Conservation (phyloP, 2,888 invertebrate species). For the Leptarthrus brevirostris region DNA sequence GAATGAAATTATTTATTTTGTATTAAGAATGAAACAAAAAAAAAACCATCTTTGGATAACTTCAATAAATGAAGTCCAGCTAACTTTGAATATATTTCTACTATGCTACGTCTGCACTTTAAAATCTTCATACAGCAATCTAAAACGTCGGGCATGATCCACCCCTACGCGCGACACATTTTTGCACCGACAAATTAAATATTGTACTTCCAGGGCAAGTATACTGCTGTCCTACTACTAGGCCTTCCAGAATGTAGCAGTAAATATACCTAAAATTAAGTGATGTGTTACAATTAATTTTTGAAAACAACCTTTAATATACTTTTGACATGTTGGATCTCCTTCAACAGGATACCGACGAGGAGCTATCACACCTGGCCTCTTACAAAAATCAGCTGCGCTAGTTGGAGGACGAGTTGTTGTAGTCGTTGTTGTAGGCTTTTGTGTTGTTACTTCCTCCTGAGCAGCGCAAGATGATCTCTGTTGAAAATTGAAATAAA, state of each 20-base stretch:
- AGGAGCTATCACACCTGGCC: too few relatives aligned
- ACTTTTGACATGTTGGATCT: slow-evolving; percentile 2
- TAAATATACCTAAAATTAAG: slow-evolving; percentile 11
- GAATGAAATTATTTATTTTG: too few relatives aligned
- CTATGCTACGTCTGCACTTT: too few relatives aligned
- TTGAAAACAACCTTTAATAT: not conserved
- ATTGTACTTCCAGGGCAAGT: not conserved
- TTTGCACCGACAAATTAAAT: not conserved
- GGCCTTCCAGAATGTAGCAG: not conserved
- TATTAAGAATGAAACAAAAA: too few relatives aligned
- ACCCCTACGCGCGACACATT: too few relatives aligned
- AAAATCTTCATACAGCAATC: too few relatives aligned
- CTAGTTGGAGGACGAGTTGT: not conserved
- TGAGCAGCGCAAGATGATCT: slow-evolving; percentile 1
- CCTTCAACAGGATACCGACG: not conserved
- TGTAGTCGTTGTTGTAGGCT: not conserved
- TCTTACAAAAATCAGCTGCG: not conserved
- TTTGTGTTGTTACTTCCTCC: not conserved
- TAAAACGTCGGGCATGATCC: too few relatives aligned
- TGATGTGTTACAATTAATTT: too few relatives aligned
- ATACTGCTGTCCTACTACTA: not conserved
- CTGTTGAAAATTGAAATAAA: not conserved
- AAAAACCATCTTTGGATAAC: too few relatives aligned
- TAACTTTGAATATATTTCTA: too few relatives aligned
- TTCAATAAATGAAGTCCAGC: too few relatives aligned